phyloP scores from a whole-genome alignment of 53 echinoderm and acorn worm genomes.

The Mesocentrotus franciscanus region DNA sequence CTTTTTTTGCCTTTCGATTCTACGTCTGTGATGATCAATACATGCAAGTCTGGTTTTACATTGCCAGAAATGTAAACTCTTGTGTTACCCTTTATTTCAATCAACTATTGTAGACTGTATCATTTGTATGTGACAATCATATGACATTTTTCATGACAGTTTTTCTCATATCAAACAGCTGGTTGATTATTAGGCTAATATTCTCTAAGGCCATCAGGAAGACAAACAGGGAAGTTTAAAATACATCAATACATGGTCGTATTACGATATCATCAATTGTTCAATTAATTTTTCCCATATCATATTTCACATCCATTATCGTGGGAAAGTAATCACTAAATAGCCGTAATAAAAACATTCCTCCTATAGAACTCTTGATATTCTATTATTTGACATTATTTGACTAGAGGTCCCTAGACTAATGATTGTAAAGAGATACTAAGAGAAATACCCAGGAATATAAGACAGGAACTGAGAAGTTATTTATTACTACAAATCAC shows the following conservation, averaged over 20 bases:
- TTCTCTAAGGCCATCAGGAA: background rate
- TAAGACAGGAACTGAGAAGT: background rate
- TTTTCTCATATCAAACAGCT: background rate
- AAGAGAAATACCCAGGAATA: background rate
- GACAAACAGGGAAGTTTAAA: constrained; percentile 14
- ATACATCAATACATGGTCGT: too few relatives aligned
- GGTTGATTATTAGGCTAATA: background rate
- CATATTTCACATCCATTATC: background rate
- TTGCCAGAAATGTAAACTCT: too few relatives aligned
- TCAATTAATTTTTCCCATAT: background rate
- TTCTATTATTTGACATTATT: background rate
- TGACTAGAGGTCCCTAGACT: too few relatives aligned
- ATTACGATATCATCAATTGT: too few relatives aligned
- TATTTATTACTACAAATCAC: too few relatives aligned
- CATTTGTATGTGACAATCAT: too few relatives aligned
- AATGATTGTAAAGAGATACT: background rate
- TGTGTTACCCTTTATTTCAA: too few relatives aligned
- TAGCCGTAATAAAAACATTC: background rate
- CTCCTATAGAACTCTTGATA: background rate
- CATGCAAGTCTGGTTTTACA: too few relatives aligned
- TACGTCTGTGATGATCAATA: too few relatives aligned
- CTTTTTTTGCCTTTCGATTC: too few relatives aligned
- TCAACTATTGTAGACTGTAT: too few relatives aligned
- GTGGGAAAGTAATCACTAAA: background rate
- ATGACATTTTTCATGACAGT: too few relatives aligned